Conservation (phyloP, 1,140 invertebrate genomes). For the Colletes latitarsis region DNA sequence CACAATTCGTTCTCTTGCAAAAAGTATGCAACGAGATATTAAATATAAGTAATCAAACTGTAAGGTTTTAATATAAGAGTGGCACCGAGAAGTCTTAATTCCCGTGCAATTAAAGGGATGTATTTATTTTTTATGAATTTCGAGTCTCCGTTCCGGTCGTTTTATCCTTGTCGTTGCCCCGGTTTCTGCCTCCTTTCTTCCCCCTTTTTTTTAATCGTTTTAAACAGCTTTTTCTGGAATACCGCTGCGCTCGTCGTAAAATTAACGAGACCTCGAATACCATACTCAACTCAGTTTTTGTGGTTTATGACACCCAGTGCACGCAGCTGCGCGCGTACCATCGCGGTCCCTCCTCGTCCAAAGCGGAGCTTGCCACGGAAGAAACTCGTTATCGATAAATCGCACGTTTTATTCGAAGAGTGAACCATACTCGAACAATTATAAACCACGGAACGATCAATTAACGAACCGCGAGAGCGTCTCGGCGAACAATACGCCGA, state of each 20-base stretch:
- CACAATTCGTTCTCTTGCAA: too few relatives aligned
- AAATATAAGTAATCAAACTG: too few relatives aligned
- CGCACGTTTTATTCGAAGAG: not conserved
- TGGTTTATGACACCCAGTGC: slow-evolving; percentile 6
- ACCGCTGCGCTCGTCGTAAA: slow-evolving; percentile 1
- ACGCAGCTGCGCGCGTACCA: not conserved
- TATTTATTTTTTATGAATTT: too few relatives aligned
- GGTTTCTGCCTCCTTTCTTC: too few relatives aligned
- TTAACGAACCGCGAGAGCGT: not conserved
- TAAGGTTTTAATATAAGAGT: too few relatives aligned
- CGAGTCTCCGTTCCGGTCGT: too few relatives aligned
- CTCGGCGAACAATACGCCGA: too few relatives aligned
- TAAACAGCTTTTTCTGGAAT: not conserved
- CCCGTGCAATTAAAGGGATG: too few relatives aligned
- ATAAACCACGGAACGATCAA: not conserved
- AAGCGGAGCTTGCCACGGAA: not conserved
- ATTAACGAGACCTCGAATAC: not conserved
- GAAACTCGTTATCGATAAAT: slow-evolving; percentile 2
- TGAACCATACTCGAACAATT: not conserved
- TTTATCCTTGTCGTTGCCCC: too few relatives aligned
- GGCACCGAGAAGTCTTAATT: too few relatives aligned
- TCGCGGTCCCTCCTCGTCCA: not conserved
- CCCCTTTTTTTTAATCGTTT: not conserved
- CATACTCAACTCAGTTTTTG: not conserved
- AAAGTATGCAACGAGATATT: too few relatives aligned